Evolutionary conservation across 2,888 invertebrate species (phyloP).

Genomic region (Pachycephus smyrnensis): DNA sequence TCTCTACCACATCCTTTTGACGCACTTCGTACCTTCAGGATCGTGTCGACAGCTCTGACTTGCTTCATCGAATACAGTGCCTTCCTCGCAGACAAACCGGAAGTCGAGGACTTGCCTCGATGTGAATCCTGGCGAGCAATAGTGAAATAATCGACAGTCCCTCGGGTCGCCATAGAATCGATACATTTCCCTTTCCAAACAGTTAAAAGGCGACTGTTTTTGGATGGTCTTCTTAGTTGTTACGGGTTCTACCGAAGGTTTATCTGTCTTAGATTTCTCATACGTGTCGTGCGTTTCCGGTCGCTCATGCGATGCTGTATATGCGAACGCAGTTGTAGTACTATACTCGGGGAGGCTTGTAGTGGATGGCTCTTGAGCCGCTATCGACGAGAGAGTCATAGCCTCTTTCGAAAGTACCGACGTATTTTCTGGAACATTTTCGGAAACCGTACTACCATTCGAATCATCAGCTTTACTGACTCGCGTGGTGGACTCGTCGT

Average conservation of each 20-base stretch:
- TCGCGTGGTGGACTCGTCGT: not conserved
- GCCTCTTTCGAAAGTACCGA: not conserved
- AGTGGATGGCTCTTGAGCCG: not conserved
- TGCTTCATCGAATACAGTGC: constrained; percentile 70
- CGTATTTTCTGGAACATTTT: not conserved
- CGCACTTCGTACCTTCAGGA: constrained; percentile 52
- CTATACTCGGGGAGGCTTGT: not conserved
- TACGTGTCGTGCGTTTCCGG: constrained; percentile 27
- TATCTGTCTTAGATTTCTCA: constrained; percentile 20
- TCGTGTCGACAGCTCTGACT: constrained; percentile 68
- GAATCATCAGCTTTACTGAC: not conserved
- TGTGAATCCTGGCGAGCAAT: constrained; percentile 73
- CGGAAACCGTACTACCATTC: not conserved
- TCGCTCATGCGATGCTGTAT: constrained; percentile 10
- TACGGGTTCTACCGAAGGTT: constrained; percentile 12
- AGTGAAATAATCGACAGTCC: constrained; percentile 73
- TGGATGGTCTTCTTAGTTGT: constrained; percentile 12
- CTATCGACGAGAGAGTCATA: not conserved
- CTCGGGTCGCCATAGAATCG: constrained; percentile 72
- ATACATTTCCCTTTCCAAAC: constrained; percentile 70
- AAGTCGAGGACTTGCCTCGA: constrained; percentile 71
- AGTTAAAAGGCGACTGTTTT: constrained; percentile 67
- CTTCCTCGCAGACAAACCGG: constrained; percentile 73
- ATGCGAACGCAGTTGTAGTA: constrained; percentile 9
- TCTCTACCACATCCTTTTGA: constrained; percentile 50